Evolutionary conservation across 30 jellyfish, hydroid and myxozoan species (phyloP).

Genomic region (Pseudorhiza aurosa): DNA sequence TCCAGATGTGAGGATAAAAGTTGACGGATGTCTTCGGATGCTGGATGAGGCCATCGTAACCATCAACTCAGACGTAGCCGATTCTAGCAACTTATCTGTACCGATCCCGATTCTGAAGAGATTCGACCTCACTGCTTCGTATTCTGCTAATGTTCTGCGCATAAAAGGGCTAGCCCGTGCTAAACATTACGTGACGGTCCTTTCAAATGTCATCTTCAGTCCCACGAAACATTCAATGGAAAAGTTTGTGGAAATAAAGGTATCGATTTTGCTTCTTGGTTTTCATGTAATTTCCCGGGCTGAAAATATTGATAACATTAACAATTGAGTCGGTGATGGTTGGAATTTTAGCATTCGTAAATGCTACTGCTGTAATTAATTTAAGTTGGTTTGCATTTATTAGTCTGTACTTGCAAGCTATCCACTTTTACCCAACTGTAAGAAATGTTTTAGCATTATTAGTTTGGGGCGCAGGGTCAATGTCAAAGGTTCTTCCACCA

Average conservation of each 20-base stretch:
- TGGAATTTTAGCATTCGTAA: too few relatives aligned
- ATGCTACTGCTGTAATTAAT: too few relatives aligned
- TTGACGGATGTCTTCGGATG: constrained; percentile 57
- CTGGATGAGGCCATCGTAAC: constrained; percentile 60
- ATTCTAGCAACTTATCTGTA: constrained; percentile 24
- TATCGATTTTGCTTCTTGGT: too few relatives aligned
- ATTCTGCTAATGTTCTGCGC: constrained; percentile 24
- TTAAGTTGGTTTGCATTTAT: too few relatives aligned
- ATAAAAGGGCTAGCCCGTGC: constrained; percentile 45
- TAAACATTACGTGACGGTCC: constrained; percentile 19
- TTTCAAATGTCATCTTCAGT: constrained; percentile 14
- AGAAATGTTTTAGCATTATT: too few relatives aligned
- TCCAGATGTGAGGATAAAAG: constrained; percentile 30
- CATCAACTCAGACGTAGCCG: constrained; percentile 44
- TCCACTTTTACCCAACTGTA: too few relatives aligned
- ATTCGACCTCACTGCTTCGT: constrained; percentile 28
- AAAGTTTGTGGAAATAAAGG: constrained; percentile 29
- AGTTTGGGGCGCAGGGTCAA: too few relatives aligned
- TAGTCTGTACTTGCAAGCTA: too few relatives aligned
- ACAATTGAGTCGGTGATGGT: too few relatives aligned
- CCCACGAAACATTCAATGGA: neutral
- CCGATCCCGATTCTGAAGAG: constrained; percentile 41
- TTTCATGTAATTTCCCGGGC: too few relatives aligned
- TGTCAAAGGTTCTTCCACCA: too few relatives aligned
- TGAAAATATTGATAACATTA: too few relatives aligned